phyloP scores from a whole-genome alignment of 2,888 invertebrate species.

The Minunthozetes semirufus region DNA sequence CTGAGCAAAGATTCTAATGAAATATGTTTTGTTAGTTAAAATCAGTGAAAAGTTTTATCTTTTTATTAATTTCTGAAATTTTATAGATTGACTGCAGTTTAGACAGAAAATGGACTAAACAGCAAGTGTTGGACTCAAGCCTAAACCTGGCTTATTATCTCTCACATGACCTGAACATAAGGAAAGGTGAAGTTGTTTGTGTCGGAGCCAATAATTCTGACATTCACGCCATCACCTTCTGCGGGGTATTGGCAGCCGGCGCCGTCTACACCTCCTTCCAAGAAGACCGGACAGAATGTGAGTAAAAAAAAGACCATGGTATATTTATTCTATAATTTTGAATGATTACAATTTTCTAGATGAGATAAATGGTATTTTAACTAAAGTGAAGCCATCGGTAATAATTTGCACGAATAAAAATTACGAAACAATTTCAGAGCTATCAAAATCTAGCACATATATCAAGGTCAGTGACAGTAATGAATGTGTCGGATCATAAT shows the following conservation, averaged over 20 bases:
- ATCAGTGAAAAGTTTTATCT: too few relatives aligned
- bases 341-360: too few relatives aligned
- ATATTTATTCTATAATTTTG: too few relatives aligned
- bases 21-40: too few relatives aligned
- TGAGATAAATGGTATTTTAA: background rate
- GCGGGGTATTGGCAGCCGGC: background rate
- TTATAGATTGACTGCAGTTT: background rate
- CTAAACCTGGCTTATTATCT: conserved; percentile 13
- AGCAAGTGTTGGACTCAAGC: background rate
- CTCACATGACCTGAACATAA: background rate
- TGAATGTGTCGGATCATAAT: too few relatives aligned
- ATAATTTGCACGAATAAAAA: background rate
- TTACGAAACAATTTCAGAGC: background rate
- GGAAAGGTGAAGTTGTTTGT: background rate
- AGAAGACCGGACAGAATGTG: background rate
- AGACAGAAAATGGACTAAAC: background rate
- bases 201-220: background rate
- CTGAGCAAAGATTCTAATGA: too few relatives aligned
- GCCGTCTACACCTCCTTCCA: background rate
- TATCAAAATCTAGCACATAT: too few relatives aligned
- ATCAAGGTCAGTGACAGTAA: too few relatives aligned
- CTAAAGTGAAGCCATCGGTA: background rate
- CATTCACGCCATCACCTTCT: background rate
- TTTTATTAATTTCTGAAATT: too few relatives aligned
- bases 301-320: too few relatives aligned